Evolutionary conservation across 2,113 vertebrate genomes (phyloP).

Genomic region (Siphamia tubifer): DNA sequence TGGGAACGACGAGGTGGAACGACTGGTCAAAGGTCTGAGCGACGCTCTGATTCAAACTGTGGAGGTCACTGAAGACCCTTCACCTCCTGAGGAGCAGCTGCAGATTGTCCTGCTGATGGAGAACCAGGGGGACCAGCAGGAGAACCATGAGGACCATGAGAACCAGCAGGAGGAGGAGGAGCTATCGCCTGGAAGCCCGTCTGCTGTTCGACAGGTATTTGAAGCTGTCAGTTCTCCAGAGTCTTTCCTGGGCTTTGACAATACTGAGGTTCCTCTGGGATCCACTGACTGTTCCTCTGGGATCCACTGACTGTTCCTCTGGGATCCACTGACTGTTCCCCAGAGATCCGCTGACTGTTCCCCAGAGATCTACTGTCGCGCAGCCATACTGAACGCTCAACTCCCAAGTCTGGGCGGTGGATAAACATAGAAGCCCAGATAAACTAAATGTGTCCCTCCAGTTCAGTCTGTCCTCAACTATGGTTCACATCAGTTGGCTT

Average conservation of each 20-base stretch:
- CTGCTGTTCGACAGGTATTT: slow-evolving; percentile 67
- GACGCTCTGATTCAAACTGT: slow-evolving; percentile 73
- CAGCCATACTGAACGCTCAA: no score
- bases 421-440: no score
- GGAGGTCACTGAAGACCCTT: neutral
- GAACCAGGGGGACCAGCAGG: neutral
- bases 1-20: slow-evolving; percentile 74
- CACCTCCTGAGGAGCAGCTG: neutral
- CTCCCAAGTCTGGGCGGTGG: no score
- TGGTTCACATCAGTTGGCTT: no score
- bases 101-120: neutral
- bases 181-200: neutral
- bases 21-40: slow-evolving; percentile 79
- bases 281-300: no score
- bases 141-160: neutral
- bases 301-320: no score
- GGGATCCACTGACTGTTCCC: no score
- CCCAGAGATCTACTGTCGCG: no score
- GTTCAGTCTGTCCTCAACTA: no score
- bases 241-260: slow-evolving; percentile 82
- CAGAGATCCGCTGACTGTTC: no score
- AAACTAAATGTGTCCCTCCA: no score
- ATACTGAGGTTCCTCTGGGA: slow-evolving; percentile 57
- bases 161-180: neutral
- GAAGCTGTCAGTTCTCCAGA: slow-evolving; percentile 83